Base-by-base conservation (phyloP, 2,888 invertebrate species). In the Campaea margaritaria region DNA sequence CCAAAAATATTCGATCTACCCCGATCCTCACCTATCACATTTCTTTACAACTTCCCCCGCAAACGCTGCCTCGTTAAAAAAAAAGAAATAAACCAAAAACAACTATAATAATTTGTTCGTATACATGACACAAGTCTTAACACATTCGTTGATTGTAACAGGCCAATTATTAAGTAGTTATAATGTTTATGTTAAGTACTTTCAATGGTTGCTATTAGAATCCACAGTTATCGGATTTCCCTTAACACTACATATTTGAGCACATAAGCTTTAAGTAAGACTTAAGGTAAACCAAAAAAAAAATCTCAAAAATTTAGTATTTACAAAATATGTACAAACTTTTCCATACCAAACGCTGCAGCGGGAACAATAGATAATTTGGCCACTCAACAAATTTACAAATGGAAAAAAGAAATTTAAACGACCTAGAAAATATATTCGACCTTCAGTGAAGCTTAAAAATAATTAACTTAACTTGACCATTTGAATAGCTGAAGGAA, bases 251-350 rank as follows among this genome's bases (percentile, higher is more conserved):
- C 83, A 85, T 85, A 90, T 87, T 92, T 92, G 91, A 92, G 92
- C 92, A 60, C 55, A 89, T 84, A 91, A 90, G 91, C 91, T 87
- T 83, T 86, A 86, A 14, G 36, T 41, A 41, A 58, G 51, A 60
- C 82, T 84, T 83, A 89, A 85, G 45, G 70, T 78, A 83, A 85
- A 83, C 76, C 77, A 83, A 82, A 82, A 81, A 78, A 77, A 73
- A 71, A 79, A 85, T 77, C 69, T 81, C 81, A 85, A 89, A 89
- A 89, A 72, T 77, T 70, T 78, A 75, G 67, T 91, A 91, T 92
- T 88, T 92, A 91, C 91, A 92, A 84, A 88, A 74, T 91, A 91
- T 91, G 81, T 92, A 91, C 91, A 91, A 78, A 68, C 77, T 75
- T 53, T 72, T 72, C 73, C 76, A 65, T 78, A 78, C 77, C 75